Conservation (phyloP, 2,797 vertebrate genomes). For the Gadopsis marmoratus region DNA sequence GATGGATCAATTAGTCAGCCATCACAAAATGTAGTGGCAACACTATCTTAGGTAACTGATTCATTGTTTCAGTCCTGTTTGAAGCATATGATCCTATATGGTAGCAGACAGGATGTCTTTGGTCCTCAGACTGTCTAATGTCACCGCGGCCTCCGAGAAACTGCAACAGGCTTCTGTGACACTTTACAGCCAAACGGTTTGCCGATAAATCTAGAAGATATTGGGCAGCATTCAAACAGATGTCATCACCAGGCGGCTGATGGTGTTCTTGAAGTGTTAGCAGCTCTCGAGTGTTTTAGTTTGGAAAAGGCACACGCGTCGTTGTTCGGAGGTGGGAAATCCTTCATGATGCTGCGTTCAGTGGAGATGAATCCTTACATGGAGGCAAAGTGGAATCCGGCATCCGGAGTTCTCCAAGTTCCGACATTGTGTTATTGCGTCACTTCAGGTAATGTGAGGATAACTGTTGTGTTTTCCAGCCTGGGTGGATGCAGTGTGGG, state of each 20-base stretch:
- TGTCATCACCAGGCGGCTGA: not conserved
- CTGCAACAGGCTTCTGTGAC: not conserved
- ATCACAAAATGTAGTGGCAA: not conserved
- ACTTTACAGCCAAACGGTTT: not conserved
- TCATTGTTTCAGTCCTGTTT: not conserved
- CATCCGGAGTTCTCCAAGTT: not conserved
- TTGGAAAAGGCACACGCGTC: not conserved
- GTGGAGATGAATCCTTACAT: not conserved
- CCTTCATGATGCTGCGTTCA: not conserved
- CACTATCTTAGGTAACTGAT: not conserved
- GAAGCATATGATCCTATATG: not conserved
- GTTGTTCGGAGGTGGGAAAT: not conserved
- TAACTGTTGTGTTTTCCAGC: slow-evolving; percentile 73
- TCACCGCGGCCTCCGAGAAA: not conserved
- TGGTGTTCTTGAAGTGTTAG: not conserved
- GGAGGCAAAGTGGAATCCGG: not conserved
- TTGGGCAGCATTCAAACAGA: not conserved
- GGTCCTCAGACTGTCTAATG: not conserved
- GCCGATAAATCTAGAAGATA: not conserved
- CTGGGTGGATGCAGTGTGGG: slow-evolving; percentile 91
- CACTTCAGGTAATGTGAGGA: not conserved
- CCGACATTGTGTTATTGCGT: not conserved
- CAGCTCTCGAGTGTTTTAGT: not conserved
- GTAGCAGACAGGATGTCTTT: not conserved
- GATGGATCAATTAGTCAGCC: not conserved